phyloP scores from a whole-genome alignment of 2,113 vertebrate species.

The Psilopsiagon aymara region DNA sequence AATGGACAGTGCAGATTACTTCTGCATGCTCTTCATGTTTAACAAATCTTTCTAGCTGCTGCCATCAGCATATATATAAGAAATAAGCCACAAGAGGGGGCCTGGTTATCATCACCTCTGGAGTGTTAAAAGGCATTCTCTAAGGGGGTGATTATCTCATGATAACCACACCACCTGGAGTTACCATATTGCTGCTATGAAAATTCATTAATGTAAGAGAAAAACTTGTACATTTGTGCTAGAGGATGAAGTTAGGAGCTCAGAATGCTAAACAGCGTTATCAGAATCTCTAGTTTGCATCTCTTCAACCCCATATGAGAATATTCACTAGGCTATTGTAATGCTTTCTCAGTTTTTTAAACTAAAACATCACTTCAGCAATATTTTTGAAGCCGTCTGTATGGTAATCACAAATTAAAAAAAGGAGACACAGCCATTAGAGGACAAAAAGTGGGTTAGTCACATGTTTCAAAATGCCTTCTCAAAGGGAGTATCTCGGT shows the following conservation, averaged over 20 bases:
- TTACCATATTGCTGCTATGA: constrained; percentile 65
- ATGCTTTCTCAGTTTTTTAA: constrained; percentile 32
- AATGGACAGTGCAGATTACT: constrained; percentile 63
- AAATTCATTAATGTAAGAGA: constrained; percentile 65
- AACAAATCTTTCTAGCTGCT: constrained; percentile 50
- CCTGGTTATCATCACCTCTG: constrained; percentile 49
- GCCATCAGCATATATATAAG: constrained; percentile 48
- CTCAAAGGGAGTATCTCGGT: constrained; percentile 27
- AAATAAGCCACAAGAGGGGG: not conserved
- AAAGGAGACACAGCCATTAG: not conserved
- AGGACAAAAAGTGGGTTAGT: not conserved
- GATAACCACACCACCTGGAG: constrained; percentile 69
- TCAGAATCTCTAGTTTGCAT: not conserved
- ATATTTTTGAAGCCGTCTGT: not conserved
- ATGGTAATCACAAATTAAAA: not conserved
- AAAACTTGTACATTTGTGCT: constrained; percentile 48
- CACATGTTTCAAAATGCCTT: not conserved
- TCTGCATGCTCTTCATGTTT: constrained; percentile 47
- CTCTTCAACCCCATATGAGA: not conserved
- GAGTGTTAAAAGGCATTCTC: constrained; percentile 23
- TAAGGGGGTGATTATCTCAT: constrained; percentile 58
- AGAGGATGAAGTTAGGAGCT: constrained; percentile 38
- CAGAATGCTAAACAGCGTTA: constrained; percentile 52
- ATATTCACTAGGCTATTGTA: not conserved
- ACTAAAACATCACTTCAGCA: not conserved